Conservation (phyloP, 2,797 vertebrate species). For the Coendou prehensilis region DNA sequence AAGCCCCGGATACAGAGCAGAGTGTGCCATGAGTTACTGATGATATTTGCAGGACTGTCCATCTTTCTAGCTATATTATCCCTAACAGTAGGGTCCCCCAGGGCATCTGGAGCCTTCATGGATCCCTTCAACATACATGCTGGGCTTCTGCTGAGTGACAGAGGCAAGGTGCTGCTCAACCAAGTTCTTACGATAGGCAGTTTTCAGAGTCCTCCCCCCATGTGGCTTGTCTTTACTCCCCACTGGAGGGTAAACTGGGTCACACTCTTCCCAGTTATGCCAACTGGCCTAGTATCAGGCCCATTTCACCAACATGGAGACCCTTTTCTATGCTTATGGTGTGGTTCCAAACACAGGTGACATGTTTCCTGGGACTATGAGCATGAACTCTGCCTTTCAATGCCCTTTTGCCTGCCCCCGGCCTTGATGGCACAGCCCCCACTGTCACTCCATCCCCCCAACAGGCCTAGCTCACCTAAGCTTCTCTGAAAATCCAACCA, state of each 20-base stretch:
- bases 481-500: no score
- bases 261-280: not conserved
- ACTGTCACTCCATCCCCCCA: not conserved
- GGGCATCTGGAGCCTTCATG: not conserved
- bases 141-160: not conserved
- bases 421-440: no score
- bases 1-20: not conserved
- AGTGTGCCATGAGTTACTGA: not conserved
- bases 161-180: not conserved
- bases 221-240: not conserved
- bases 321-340: no score
- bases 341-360: no score
- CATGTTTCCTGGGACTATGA: no score
- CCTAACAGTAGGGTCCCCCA: not conserved
- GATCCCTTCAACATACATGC: not conserved
- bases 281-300: no score
- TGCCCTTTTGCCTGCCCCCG: no score
- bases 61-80: not conserved
- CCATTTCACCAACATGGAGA: no score
- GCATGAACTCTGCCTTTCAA: no score
- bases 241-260: not conserved
- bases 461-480: not conserved
- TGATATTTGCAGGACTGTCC: not conserved
- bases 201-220: not conserved
- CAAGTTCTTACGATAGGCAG: not conserved